A percentile compares a stretch with the other conserved stretches of the same genome.
These are phyloP conservation scores for Eospalax fontanierii DNA, from an alignment of 2,797 vertebrate genomes.

Conservation along the genomic window DNA sequence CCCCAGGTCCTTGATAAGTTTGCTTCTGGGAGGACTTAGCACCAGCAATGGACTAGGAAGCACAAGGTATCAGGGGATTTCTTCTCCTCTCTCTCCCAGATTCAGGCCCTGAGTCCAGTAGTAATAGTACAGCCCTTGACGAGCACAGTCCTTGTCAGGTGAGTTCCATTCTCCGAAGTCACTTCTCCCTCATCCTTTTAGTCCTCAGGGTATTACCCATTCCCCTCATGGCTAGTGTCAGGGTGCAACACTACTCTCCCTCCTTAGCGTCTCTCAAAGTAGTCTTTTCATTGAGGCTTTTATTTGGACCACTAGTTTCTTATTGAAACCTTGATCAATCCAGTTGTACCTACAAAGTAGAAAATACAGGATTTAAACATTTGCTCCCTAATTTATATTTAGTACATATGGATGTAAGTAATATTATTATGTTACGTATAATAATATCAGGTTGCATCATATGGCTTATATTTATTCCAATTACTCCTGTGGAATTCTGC, in stretches of 20 bases:
- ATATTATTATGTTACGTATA: neutral
- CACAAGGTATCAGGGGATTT: neutral
- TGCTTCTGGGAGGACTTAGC: neutral
- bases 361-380: slow-evolving; percentile 54
- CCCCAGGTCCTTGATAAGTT: neutral
- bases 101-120: neutral
- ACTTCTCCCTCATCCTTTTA: neutral
- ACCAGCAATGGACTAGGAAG: neutral
- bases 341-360: neutral
- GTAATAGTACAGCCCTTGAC: neutral
- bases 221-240: neutral
- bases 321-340: neutral
- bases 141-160: neutral
- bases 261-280: neutral
- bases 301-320: neutral
- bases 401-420: too few species aligned
- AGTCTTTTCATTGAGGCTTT: neutral
- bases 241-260: neutral
- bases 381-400: neutral
- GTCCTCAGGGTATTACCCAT: neutral
- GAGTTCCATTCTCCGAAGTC: neutral
- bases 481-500: neutral
- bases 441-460: neutral
- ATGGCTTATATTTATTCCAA: neutral
- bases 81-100: neutral